Percentiles rank a stretch among this genome's conserved stretches.
These are phyloP conservation scores for Danio albolineatus DNA, from an alignment of 2,797 vertebrate species.

Conservation along the genomic window DNA sequence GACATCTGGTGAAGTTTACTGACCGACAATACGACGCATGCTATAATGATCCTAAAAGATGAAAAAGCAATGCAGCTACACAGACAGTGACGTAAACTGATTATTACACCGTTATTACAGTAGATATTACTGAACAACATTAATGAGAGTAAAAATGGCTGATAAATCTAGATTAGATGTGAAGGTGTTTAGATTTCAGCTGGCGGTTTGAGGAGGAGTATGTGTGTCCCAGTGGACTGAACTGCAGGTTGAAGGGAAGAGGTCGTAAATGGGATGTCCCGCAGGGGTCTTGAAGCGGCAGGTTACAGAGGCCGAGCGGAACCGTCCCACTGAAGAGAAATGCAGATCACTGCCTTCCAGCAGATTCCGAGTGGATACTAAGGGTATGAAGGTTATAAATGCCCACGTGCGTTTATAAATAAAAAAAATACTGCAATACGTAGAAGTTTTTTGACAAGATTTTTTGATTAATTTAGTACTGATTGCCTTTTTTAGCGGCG, in stretches of 20 bases:
- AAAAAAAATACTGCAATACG: conserved; percentile 21
- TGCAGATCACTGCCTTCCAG: conserved; percentile 30
- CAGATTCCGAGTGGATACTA: not conserved
- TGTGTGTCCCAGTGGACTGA: conserved; percentile 28
- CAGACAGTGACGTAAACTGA: conserved; percentile 4
- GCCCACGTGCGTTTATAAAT: too few species aligned
- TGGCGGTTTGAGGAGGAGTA: conserved; percentile 32
- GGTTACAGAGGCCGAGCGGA: conserved; percentile 51
- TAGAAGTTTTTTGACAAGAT: not conserved
- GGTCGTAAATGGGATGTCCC: conserved; percentile 54
- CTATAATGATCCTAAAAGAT: not conserved
- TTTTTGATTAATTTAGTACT: too few species aligned
- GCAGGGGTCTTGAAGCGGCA: conserved; percentile 53
- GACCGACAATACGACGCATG: not conserved
- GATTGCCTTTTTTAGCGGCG: too few species aligned
- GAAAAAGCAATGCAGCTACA: not conserved
- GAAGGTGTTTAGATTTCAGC: conserved; percentile 8
- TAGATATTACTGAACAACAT: not conserved
- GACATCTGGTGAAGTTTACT: conserved; percentile 51
- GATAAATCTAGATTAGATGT: conserved; percentile 11
- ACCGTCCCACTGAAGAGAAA: conserved; percentile 59
- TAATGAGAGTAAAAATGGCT: not conserved
- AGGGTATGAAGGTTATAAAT: too few species aligned
- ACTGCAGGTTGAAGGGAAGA: conserved; percentile 45
- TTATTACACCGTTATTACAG: not conserved